Conservation (phyloP, 2,113 vertebrate species). For the Sarotherodon lohbergeri region DNA sequence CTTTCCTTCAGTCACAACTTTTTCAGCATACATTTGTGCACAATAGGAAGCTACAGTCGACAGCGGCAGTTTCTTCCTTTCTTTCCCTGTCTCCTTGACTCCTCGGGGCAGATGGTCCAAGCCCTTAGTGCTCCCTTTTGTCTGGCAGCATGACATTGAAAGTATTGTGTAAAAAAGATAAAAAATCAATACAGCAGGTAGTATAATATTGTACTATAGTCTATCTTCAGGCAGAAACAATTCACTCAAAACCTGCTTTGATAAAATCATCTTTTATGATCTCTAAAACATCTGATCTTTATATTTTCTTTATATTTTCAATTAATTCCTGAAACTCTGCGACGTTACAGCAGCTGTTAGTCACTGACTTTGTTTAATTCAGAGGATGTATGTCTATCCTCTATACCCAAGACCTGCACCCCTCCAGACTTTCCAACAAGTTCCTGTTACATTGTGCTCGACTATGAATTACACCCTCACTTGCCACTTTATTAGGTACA, state of each 20-base stretch:
- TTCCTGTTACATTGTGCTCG: neutral
- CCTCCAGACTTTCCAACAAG: neutral
- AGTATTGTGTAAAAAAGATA: neutral
- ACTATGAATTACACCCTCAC: neutral
- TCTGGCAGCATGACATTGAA: neutral
- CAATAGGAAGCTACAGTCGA: neutral
- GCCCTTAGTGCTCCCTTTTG: neutral
- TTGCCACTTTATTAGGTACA: neutral
- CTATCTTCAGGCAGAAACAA: neutral
- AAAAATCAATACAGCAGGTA: neutral
- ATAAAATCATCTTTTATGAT: neutral
- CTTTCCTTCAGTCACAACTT: slow-evolving; percentile 59
- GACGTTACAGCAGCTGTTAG: neutral
- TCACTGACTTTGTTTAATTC: neutral
- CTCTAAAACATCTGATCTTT: neutral
- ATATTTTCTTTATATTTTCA: neutral
- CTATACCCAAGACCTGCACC: neutral
- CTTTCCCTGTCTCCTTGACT: neutral
- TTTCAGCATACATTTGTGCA: slow-evolving; percentile 59
- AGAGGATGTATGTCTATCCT: neutral
- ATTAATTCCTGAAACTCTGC: neutral
- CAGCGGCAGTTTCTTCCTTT: neutral
- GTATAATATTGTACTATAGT: neutral
- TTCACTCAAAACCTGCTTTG: neutral
- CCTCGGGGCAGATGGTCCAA: neutral